phyloP scores from a whole-genome alignment of 2,797 vertebrate species.

The Anableps anableps region DNA sequence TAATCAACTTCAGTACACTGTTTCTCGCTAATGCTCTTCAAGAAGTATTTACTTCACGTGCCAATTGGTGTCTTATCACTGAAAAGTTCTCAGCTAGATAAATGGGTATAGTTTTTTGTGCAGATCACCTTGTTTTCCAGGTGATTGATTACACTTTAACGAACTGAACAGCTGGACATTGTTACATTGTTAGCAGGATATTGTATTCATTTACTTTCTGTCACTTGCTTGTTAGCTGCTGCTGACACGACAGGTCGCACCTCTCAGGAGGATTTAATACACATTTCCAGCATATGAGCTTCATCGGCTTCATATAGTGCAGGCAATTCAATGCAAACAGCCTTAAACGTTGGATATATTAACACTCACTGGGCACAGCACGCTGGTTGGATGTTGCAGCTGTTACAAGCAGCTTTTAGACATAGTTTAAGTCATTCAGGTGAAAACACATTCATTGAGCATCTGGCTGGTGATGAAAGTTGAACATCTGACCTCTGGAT shows the following conservation, averaged over 20 bases:
- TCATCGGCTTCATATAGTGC: neutral
- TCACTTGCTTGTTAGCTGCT: conserved; percentile 30
- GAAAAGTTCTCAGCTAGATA: conserved; percentile 45
- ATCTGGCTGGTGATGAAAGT: conserved; percentile 49
- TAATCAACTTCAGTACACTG: conserved; percentile 91
- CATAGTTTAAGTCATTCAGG: conserved; percentile 17
- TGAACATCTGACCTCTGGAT: conserved; percentile 53
- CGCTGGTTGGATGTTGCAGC: conserved; percentile 16
- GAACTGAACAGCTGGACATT: conserved; percentile 48
- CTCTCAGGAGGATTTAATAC: conserved; percentile 10
- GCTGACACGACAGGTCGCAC: neutral
- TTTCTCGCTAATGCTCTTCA: conserved; percentile 82
- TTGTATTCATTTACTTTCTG: conserved; percentile 40
- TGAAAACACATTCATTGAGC: conserved; percentile 32
- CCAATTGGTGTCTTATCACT: conserved; percentile 61
- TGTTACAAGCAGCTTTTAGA: conserved; percentile 17
- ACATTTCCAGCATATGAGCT: conserved; percentile 7
- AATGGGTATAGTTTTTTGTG: conserved; percentile 27
- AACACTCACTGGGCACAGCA: neutral
- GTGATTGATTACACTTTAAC: conserved; percentile 44
- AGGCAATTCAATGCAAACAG: neutral
- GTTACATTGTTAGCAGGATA: conserved; percentile 36
- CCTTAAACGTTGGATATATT: conserved; percentile 4
- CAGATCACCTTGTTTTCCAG: conserved; percentile 45
- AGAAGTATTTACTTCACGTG: conserved; percentile 70